A percentile compares a stretch with the other conserved stretches of the same genome.
Conservation (phyloP, 2,888 invertebrate species). For the Andricus quercusramuli region DNA sequence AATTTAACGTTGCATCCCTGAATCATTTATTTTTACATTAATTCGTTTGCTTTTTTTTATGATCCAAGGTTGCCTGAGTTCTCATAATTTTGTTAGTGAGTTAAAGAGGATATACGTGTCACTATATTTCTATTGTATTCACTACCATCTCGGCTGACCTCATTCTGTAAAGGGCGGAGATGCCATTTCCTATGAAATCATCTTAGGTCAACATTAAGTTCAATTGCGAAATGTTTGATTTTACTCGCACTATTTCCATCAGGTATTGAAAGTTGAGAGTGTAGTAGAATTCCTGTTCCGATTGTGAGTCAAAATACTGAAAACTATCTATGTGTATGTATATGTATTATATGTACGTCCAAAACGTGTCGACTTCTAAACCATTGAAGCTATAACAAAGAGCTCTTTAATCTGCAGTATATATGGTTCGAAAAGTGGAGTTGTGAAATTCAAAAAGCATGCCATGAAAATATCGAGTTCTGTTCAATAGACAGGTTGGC, state of each 20-base stretch:
- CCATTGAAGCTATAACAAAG: constrained; percentile 27
- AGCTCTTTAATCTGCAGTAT: constrained; percentile 12
- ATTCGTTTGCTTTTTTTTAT: no score
- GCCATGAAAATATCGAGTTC: constrained; percentile 9
- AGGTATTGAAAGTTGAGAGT: constrained; percentile 39
- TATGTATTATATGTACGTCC: neutral
- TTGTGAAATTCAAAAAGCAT: constrained; percentile 18
- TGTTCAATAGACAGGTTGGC: constrained; percentile 1
- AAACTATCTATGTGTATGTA: neutral
- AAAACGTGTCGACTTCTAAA: constrained; percentile 16
- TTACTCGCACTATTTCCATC: constrained; percentile 42
- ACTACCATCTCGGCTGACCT: constrained; percentile 2
- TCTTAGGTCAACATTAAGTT: constrained; percentile 46
- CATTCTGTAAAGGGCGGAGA: constrained; percentile 21
- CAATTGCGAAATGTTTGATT: constrained; percentile 37
- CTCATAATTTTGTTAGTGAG: no score
- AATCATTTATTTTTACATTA: no score
- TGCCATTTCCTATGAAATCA: constrained; percentile 21
- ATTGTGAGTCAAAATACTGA: constrained; percentile 20
- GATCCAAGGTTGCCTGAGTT: no score
- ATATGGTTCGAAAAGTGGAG: constrained; percentile 5
- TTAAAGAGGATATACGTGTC: no score
- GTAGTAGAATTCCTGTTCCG: constrained; percentile 11
- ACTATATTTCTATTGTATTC: no score
- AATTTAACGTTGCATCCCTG: no score